Conservation (phyloP, 2,797 vertebrate genomes). For the Platyrinchus mystaceus region DNA sequence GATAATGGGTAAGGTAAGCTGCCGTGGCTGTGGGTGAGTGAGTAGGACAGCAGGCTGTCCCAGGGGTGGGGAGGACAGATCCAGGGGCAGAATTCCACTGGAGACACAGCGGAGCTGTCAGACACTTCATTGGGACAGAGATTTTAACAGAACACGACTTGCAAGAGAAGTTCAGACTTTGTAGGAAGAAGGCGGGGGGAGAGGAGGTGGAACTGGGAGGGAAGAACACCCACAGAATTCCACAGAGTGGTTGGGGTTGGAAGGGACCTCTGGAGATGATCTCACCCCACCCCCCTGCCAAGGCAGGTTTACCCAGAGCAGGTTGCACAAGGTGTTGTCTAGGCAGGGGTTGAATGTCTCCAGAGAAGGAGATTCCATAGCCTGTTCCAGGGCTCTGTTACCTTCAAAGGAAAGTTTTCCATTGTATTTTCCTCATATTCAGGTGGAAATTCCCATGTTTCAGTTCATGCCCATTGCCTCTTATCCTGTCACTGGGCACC, state of each 20-base stretch:
- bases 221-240: fast-evolving
- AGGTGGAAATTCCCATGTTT: fast-evolving
- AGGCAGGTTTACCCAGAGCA: background rate
- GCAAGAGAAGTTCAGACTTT: background rate
- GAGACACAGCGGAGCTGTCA: fast-evolving
- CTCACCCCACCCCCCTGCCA: too few relatives aligned
- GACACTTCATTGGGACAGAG: fast-evolving
- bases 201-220: background rate
- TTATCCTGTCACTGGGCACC: background rate
- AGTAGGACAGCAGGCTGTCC: background rate
- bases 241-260: background rate
- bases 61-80: background rate
- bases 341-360: background rate
- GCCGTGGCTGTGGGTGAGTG: conserved; percentile 79
- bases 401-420: background rate
- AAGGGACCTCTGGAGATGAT: background rate
- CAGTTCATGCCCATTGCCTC: fast-evolving
- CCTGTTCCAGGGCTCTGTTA: background rate
- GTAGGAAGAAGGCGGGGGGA: background rate
- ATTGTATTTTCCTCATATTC: background rate
- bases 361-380: background rate
- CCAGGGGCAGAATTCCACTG: background rate
- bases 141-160: fast-evolving
- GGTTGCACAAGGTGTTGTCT: background rate
- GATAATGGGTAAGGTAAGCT: conserved; percentile 99